Base-by-base conservation (phyloP, 2,113 vertebrate species). In the Rhagologus leucostigma region DNA sequence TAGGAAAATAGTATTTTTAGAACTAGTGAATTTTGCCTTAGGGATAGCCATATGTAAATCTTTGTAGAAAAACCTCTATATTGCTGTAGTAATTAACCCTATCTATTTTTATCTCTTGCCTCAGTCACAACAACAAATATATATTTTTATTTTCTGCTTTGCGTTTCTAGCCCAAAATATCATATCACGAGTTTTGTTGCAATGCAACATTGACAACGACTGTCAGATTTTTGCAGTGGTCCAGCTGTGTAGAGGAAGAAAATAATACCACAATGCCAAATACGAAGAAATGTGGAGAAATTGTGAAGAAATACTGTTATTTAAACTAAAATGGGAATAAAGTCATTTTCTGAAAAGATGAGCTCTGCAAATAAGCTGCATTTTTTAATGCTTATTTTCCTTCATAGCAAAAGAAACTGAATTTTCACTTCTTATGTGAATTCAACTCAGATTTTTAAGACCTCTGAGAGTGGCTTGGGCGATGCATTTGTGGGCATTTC, bases 161-260 rank as follows among this genome's bases (percentile, higher is more conserved):
- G 59, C 33, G 23, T 76, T 80, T 89, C 50, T 69, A 95, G 32
- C 52, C 70, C 78, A 81, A 83, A 90, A 81, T 92, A 86, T 3
- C 26, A 0, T 26, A n/a, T 74, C 87, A 64, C 12, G 7, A 17
- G 26, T 84, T 75, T 49, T 29, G 56, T 87, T 59, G 33, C 37
- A 81, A 35, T 68, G 37, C 53, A 62, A 42, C 64, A 12, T 46
- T 75, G 88, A 75, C 44, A 77, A 18, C 3, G 6, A 37, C 41
- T 93, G 63, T 88, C 64, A 52, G 41, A 52, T 96, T 96, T 94
- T 94, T 86, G 56, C 65, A 64, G 73, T 64, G 95, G 88, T 92
- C 60, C 55, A 56, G 44, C 83, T 71, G 64, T 86, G 68, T 33
- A 67, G 49, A 84, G 64, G 44, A 90, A 56, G 56, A 81, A 91